Evolutionary conservation across 1,140 invertebrate species (phyloP).

Genomic region (Paralvinella palmiformis): DNA sequence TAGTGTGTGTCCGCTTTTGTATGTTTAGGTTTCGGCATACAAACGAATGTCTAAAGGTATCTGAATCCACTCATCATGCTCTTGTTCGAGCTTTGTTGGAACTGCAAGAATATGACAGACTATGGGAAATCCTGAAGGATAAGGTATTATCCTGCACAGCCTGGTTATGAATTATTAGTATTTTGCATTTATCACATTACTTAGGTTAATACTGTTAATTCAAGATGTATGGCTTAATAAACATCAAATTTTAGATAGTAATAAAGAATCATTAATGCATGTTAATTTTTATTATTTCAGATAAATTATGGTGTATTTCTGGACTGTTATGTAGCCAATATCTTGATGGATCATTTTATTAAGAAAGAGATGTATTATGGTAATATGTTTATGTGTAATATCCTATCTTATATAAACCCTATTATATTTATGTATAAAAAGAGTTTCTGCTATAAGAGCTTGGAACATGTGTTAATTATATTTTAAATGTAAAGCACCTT

Average conservation of each 20-base stretch:
- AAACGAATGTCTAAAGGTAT: neutral
- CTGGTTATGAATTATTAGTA: too few relatives aligned
- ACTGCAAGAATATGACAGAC: neutral
- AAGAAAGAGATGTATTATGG: constrained; percentile 7
- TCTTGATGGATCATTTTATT: constrained; percentile 15
- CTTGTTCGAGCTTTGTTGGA: constrained; percentile 9
- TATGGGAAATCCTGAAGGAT: constrained; percentile 5
- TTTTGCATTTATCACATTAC: neutral
- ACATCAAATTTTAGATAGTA: neutral
- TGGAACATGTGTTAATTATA: too few relatives aligned
- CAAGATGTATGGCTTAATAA: neutral
- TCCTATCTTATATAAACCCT: neutral
- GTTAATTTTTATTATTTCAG: constrained; percentile 4
- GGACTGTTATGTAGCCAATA: neutral
- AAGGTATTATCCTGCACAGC: too few relatives aligned
- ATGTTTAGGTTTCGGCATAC: constrained; percentile 10
- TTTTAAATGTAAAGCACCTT: too few relatives aligned
- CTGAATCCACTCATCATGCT: constrained; percentile 1
- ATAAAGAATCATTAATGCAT: neutral
- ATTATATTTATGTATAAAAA: neutral
- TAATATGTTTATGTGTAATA: neutral
- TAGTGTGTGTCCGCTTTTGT: neutral
- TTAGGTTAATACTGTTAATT: neutral
- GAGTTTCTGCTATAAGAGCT: neutral
- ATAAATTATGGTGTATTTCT: constrained; percentile 11